A percentile compares a stretch with the other conserved stretches of the same genome.
phyloP scores from a whole-genome alignment of 2,888 invertebrate genomes.

The Morpho deidamia region DNA sequence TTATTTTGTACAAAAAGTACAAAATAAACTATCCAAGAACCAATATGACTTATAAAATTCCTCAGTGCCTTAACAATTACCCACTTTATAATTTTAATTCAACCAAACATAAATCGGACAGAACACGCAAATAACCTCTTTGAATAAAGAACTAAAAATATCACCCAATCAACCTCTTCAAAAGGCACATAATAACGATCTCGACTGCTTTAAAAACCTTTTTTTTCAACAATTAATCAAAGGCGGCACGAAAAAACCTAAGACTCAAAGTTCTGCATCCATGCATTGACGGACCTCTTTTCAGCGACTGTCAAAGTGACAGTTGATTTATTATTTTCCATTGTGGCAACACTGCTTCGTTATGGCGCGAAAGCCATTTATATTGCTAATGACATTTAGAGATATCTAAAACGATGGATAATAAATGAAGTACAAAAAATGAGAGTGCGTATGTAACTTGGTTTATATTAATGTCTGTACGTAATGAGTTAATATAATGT shows the following conservation, averaged over 20 bases:
- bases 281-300: constrained; percentile 70
- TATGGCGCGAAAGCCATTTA: constrained; percentile 73
- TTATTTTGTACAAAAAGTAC: too few species aligned
- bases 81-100: neutral
- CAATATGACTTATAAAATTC: too few species aligned
- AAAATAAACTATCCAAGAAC: too few species aligned
- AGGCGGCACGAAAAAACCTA: constrained; percentile 40
- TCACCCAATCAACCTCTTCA: constrained; percentile 20
- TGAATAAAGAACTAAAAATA: constrained; percentile 11
- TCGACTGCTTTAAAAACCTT: constrained; percentile 20
- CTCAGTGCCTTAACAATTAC: neutral
- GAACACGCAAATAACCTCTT: constrained; percentile 1
- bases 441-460: constrained; percentile 4
- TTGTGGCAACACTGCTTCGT: constrained; percentile 67
- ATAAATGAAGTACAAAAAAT: constrained; percentile 40
- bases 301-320: constrained; percentile 72
- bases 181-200: constrained; percentile 22
- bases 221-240: constrained; percentile 63
- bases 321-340: constrained; percentile 70
- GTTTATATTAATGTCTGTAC: constrained; percentile 9
- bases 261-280: constrained; percentile 67
- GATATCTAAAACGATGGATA: constrained; percentile 61
- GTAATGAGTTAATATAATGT: neutral
- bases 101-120: neutral
- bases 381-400: constrained; percentile 67